Evolutionary conservation across 2,113 vertebrate genomes (phyloP).

Genomic region (Rhegmatorhina hoffmannsi): DNA sequence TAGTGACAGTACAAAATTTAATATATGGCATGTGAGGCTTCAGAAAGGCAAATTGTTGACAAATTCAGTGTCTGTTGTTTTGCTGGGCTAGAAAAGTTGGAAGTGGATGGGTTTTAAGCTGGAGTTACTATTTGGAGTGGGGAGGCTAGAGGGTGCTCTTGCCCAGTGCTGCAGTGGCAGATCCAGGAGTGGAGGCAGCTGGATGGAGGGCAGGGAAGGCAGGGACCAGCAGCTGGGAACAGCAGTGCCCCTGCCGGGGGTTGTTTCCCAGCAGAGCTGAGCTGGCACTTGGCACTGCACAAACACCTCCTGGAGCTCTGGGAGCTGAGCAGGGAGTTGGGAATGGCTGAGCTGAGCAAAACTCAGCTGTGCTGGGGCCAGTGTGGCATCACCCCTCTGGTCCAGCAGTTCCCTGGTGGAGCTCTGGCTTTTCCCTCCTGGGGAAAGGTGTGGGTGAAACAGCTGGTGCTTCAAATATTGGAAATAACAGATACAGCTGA

Average conservation of each 20-base stretch:
- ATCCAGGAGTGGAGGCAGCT: background rate
- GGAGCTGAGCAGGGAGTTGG: background rate
- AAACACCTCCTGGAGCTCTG: background rate
- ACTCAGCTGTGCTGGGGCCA: background rate
- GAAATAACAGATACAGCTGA: background rate
- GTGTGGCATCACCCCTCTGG: accelerated
- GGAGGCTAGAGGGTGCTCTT: background rate
- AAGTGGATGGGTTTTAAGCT: background rate
- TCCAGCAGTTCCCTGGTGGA: background rate
- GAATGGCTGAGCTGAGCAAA: background rate
- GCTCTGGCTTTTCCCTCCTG: background rate
- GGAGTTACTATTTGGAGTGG: background rate
- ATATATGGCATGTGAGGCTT: background rate
- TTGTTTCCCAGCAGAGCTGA: background rate
- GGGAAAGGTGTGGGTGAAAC: background rate
- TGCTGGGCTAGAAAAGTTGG: background rate
- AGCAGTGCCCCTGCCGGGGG: background rate
- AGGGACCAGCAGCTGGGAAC: background rate
- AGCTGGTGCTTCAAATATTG: background rate
- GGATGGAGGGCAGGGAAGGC: background rate
- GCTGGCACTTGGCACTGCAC: background rate
- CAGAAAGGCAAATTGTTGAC: background rate
- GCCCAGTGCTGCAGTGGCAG: background rate
- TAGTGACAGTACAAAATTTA: background rate
- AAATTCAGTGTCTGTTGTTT: background rate